Conservation (phyloP, 2,797 vertebrate species). For the Ambastaia sidthimunki region DNA sequence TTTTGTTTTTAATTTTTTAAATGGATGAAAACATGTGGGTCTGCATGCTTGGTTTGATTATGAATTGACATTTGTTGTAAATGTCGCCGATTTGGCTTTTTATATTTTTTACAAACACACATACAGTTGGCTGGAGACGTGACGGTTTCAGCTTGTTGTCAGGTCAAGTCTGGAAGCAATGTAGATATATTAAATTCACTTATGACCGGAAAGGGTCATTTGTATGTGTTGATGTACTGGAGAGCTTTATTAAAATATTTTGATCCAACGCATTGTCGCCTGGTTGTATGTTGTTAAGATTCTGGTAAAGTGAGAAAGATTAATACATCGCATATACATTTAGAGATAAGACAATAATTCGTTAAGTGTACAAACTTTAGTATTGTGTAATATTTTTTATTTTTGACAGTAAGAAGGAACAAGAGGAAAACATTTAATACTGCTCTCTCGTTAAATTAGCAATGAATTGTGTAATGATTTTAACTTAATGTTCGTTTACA, state of each 20-base stretch:
- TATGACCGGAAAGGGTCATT: conserved; percentile 87
- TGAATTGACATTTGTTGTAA: conserved; percentile 66
- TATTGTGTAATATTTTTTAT: not conserved
- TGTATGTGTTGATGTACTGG: conserved; percentile 97
- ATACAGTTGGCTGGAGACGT: conserved; percentile 64
- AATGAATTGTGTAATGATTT: not conserved
- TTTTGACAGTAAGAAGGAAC: not conserved
- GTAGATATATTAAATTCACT: conserved; percentile 88
- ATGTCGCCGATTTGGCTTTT: conserved; percentile 71
- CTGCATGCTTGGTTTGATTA: conserved; percentile 73
- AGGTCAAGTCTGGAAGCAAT: conserved; percentile 88
- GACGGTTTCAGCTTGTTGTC: conserved; percentile 81
- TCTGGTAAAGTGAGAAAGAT: not conserved
- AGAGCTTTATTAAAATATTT: conserved; percentile 99
- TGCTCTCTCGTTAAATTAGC: not conserved
- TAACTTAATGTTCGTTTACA: conserved; percentile 80
- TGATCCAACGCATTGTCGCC: conserved; percentile 84
- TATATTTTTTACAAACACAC: conserved; percentile 39
- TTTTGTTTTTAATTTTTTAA: conserved; percentile 39
- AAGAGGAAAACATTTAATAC: not conserved
- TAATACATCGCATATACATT: conserved; percentile 21
- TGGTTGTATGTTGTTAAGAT: conserved; percentile 64
- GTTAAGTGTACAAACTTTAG: not conserved
- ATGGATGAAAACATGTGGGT: conserved; percentile 58
- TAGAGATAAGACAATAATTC: not conserved